These are phyloP conservation scores for Trichonephila inaurata DNA, from an alignment of 1,140 invertebrate genomes.

Conservation along the genomic window DNA sequence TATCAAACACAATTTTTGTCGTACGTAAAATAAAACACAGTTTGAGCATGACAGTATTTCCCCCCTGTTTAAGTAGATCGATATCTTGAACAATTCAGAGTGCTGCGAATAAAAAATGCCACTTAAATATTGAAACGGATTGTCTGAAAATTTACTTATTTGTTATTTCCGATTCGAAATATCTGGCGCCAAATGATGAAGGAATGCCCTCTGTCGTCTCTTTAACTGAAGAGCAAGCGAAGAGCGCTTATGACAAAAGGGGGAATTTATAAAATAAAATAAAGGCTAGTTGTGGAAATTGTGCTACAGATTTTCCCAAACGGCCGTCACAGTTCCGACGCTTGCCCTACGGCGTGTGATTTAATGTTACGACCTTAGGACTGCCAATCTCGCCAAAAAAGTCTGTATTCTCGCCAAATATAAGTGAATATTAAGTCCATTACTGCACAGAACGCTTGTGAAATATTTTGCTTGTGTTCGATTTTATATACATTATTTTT, in stretches of 20 bases:
- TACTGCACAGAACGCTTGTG: too few species aligned
- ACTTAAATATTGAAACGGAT: not conserved
- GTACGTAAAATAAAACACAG: too few species aligned
- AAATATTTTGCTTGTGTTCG: too few species aligned
- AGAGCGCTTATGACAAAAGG: slow-evolving; percentile 35
- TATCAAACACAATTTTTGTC: too few species aligned
- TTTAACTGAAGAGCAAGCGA: not conserved
- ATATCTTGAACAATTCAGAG: not conserved
- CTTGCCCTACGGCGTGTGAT: slow-evolving; percentile 45
- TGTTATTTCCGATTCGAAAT: not conserved
- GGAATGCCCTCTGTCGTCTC: not conserved
- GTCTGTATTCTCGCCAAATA: not conserved
- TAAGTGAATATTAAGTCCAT: not conserved
- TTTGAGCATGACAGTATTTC: too few species aligned
- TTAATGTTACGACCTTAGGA: slow-evolving; percentile 51
- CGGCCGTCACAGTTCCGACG: slow-evolving; percentile 29
- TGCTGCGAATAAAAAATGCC: not conserved
- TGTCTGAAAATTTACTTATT: not conserved
- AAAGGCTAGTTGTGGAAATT: slow-evolving; percentile 44
- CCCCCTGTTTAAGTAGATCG: too few species aligned
- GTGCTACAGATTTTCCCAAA: slow-evolving; percentile 68
- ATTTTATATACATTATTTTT: too few species aligned
- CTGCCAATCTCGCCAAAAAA: not conserved
- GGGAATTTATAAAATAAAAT: slow-evolving; percentile 69
- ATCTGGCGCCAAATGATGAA: not conserved